These are phyloP conservation scores for Corynorhinus townsendii DNA, from an alignment of 2,113 vertebrate species.

Conservation along the genomic window DNA sequence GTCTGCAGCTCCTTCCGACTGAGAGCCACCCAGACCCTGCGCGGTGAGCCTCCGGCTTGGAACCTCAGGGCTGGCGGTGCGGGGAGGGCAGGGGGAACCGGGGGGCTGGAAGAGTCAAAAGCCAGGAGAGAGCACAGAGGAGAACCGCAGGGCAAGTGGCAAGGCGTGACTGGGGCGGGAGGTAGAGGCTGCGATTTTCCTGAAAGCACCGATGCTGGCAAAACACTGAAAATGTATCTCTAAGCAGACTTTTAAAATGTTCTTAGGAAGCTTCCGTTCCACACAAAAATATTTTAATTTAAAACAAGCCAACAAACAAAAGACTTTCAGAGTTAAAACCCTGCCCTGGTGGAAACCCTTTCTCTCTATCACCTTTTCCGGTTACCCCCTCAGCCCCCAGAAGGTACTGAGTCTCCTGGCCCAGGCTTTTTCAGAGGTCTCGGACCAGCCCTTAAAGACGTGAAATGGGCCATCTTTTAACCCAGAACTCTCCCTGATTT, in stretches of 20 bases:
- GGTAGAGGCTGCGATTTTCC: background rate
- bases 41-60: fast-evolving
- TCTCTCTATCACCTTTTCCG: background rate
- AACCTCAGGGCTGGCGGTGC: fast-evolving
- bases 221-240: background rate
- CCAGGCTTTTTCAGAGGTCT: background rate
- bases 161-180: background rate
- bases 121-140: too few species aligned
- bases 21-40: background rate
- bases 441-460: background rate
- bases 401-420: background rate
- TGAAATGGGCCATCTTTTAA: background rate
- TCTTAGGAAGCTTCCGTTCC: background rate
- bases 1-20: background rate
- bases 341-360: background rate
- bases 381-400: background rate
- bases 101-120: background rate
- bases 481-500: background rate
- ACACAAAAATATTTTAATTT: background rate
- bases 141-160: fast-evolving
- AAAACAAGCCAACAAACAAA: background rate
- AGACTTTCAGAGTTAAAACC: background rate
- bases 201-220: background rate
- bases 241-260: background rate
- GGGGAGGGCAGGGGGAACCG: too few species aligned